Evolutionary conservation across 2,888 invertebrate genomes (phyloP).

Genomic region (Flexamia atlantica): DNA sequence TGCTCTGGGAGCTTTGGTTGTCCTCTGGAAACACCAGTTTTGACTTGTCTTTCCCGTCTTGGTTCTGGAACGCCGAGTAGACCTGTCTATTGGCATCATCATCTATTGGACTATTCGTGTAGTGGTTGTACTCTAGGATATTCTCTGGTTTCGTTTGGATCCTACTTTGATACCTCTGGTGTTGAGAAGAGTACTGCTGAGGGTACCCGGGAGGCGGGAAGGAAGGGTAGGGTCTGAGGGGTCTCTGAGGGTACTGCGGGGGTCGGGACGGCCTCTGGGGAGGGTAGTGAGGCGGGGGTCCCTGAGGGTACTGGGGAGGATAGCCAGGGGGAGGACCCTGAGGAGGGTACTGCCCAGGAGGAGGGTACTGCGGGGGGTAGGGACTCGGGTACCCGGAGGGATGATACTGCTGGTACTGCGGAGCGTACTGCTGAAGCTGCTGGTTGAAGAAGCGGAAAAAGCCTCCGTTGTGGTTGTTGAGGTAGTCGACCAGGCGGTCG

Average conservation of each 20-base stretch:
- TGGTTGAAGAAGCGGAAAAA: slow-evolving; percentile 87
- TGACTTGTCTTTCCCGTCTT: slow-evolving; percentile 31
- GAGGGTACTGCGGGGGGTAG: slow-evolving; percentile 30
- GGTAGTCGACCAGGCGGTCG: slow-evolving; percentile 84
- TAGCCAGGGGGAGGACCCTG: slow-evolving; percentile 60
- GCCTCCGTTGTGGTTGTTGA: slow-evolving; percentile 92
- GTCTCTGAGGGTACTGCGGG: slow-evolving; percentile 59
- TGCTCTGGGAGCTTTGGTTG: neutral
- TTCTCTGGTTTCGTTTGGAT: slow-evolving; percentile 55
- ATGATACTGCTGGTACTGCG: slow-evolving; percentile 65
- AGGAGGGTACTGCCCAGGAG: slow-evolving; percentile 58
- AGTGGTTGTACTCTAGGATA: slow-evolving; percentile 52
- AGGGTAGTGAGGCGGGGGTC: slow-evolving; percentile 18
- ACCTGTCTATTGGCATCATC: neutral
- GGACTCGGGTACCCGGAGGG: slow-evolving; percentile 38
- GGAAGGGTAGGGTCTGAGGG: slow-evolving; percentile 41
- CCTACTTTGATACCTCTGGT: slow-evolving; percentile 64
- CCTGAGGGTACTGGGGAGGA: slow-evolving; percentile 35
- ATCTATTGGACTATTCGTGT: slow-evolving; percentile 25
- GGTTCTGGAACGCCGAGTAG: slow-evolving; percentile 14
- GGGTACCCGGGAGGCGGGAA: slow-evolving; percentile 54
- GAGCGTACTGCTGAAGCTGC: slow-evolving; percentile 67
- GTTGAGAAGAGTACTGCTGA: slow-evolving; percentile 65
- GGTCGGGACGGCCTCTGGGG: slow-evolving; percentile 5
- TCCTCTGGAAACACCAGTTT: slow-evolving; percentile 59